These are phyloP conservation scores for Hephaestus fuliginosus DNA, from an alignment of 2,797 vertebrate genomes.

Conservation along the genomic window DNA sequence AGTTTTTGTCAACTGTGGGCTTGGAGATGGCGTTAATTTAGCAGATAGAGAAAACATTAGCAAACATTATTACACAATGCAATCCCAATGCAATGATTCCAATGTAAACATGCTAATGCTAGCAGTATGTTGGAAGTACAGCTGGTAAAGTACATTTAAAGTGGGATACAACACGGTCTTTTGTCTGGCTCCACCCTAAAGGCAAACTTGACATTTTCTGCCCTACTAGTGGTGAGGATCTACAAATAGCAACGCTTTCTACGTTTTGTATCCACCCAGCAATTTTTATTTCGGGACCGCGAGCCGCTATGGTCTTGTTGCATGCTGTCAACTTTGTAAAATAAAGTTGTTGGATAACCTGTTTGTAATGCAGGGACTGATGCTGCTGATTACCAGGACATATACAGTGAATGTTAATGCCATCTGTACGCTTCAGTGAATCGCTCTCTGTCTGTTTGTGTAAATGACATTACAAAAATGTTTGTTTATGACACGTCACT, in stretches of 20 bases:
- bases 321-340: slow-evolving; percentile 33
- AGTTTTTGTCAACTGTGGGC: not conserved
- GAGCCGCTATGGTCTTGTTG: not conserved
- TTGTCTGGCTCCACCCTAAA: slow-evolving; percentile 16
- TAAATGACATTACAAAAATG: no score
- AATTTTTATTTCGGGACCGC: not conserved
- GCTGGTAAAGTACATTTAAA: not conserved
- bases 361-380: slow-evolving; percentile 50
- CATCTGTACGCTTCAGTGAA: slow-evolving; percentile 26
- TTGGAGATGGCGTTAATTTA: not conserved
- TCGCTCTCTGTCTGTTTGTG: not conserved
- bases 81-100: not conserved
- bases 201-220: slow-evolving; percentile 30
- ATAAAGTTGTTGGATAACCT: slow-evolving; percentile 38
- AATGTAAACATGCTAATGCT: not conserved
- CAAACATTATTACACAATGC: not conserved
- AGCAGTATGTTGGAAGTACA: not conserved
- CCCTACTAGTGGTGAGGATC: not conserved
- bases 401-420: slow-evolving; percentile 63
- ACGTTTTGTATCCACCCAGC: not conserved
- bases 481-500: no score
- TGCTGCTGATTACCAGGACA: slow-evolving; percentile 21
- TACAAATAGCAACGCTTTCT: slow-evolving; percentile 1
- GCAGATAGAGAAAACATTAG: not conserved
- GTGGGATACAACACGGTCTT: not conserved